phyloP scores from a whole-genome alignment of 2,797 vertebrate species.

The Propithecus perrieri region DNA sequence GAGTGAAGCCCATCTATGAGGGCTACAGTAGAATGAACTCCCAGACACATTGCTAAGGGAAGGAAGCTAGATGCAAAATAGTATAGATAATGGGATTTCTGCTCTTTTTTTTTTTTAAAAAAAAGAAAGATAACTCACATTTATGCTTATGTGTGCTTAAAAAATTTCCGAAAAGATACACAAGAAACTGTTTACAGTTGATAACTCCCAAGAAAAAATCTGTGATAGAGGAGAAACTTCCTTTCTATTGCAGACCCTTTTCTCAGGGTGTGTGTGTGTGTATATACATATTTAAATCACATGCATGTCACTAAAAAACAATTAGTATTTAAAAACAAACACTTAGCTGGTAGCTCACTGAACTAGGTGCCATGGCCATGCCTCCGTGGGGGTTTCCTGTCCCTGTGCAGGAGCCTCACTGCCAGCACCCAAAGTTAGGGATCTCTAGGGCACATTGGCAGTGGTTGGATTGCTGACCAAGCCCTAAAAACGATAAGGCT shows the following conservation, averaged over 20 bases:
- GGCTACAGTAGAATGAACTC: rapidly evolving
- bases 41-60: rapidly evolving
- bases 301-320: neutral
- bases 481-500: too few species aligned
- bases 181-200: neutral
- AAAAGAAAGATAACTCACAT: neutral
- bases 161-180: neutral
- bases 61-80: neutral
- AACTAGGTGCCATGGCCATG: neutral
- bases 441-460: neutral
- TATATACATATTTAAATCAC: neutral
- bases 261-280: neutral
- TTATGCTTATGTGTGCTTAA: neutral
- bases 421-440: rapidly evolving
- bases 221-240: neutral
- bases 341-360: neutral
- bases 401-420: neutral
- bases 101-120: neutral
- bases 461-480: neutral
- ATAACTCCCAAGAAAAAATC: neutral
- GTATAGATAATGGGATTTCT: rapidly evolving
- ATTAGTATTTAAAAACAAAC: neutral
- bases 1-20: neutral
- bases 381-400: rapidly evolving
- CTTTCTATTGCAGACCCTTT: neutral